Evolutionary conservation across 2,797 vertebrate species (phyloP), one percentile per base, ranked within the genome.

Genomic region (Pithecia hirsuta): DNA sequence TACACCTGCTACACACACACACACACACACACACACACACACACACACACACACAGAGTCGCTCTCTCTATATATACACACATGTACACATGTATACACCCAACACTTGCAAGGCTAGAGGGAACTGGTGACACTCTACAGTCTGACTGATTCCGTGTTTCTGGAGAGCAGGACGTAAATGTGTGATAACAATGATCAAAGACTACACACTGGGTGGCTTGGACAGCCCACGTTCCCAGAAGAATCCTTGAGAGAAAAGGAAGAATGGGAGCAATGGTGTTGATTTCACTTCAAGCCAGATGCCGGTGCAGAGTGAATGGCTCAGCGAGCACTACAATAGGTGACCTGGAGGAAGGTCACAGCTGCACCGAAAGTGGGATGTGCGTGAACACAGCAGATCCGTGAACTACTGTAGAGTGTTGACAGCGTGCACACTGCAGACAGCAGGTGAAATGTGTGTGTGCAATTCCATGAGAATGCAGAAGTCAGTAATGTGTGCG

Each of bases 351-450:
- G 14, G 64, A 67, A 57, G 85, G 83, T 28, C 36, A 14, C 15
- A 70, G 46, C 36, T 44, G 20, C 14, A 2, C 19, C 44, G 81
- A 91, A 59, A 22, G 64, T 30, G 52, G n/a, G 57, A 36, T 0
- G 2, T 0, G 2, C 0, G 0, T 2, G 3, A 67, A 8, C 20
- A 9, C 39, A 67, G 64, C 39, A n/a, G 64, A 19, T 17, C 24
- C 41, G 36, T 5, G 55, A 44, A 61, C 12, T 13, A 4, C 20
- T n/a, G 2, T 75, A 5, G 50, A n/a, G n/a, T n/a, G 36, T 24
- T 50, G 61, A 14, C 8, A 2, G 39, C 4, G 28, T n/a, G 33
- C 11, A 4, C 1, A 8, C 50, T 4, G 79, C 80, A 36, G 85
- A 48, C 24, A 39, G 50, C 39, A 57, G 55, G 48, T 41, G 9